A percentile compares a stretch with the other conserved stretches of the same genome.
These are phyloP conservation scores for Nephotettix cincticeps DNA, from an alignment of 1,140 invertebrate species.

Conservation along the genomic window DNA sequence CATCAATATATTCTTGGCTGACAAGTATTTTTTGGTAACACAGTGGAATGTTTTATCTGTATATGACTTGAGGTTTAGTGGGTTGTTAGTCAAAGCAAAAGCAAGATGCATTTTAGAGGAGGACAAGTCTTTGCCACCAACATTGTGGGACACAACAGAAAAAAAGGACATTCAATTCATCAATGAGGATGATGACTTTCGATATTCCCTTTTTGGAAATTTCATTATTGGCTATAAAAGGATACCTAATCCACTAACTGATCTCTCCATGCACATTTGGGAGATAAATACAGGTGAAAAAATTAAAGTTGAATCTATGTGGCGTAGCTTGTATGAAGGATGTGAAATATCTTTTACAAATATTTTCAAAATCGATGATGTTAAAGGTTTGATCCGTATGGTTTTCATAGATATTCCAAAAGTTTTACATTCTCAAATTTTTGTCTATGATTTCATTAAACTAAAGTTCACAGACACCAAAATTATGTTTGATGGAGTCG, in stretches of 20 bases:
- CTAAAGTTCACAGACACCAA: background rate
- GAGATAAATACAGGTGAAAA: background rate
- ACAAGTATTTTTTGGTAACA: background rate
- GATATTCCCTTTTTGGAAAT: background rate
- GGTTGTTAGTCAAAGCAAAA: background rate
- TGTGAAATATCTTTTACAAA: background rate
- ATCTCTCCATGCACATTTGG: background rate
- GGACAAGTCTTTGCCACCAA: background rate
- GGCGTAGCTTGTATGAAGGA: background rate
- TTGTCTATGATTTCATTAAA: constrained; percentile 10
- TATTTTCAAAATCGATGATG: constrained; percentile 4
- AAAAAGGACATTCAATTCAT: background rate
- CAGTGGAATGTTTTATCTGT: background rate
- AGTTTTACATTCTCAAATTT: background rate
- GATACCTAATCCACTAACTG: background rate
- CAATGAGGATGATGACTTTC: constrained; percentile 1
- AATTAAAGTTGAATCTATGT: background rate
- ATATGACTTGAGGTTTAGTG: background rate
- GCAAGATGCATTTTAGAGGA: background rate
- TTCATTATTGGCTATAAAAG: background rate
- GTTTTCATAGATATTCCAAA: background rate
- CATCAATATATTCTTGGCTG: background rate
- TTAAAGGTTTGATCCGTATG: background rate
- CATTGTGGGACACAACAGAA: background rate
- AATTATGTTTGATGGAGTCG: background rate